These are phyloP conservation scores for Synanthedon andrenaeformis DNA, from an alignment of 2,888 invertebrate genomes.

Conservation along the genomic window DNA sequence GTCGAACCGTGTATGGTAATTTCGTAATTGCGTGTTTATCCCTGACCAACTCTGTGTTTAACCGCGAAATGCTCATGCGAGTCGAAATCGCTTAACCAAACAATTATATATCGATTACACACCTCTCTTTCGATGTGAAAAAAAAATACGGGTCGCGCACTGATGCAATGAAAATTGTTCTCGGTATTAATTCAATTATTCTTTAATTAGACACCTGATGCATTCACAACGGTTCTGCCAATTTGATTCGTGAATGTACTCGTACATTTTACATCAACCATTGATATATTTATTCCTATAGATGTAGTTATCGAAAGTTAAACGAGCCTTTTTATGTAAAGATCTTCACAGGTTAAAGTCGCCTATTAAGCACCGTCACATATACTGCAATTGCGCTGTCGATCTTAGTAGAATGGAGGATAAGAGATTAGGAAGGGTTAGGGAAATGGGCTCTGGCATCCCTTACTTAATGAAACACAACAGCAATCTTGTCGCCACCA, in stretches of 20 bases:
- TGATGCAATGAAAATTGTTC: constrained; percentile 10
- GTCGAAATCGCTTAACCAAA: constrained; percentile 27
- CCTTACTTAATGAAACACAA: no score
- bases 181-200: constrained; percentile 16
- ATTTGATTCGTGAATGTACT: constrained; percentile 9
- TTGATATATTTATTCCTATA: constrained; percentile 1
- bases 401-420: no score
- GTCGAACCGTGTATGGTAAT: constrained; percentile 44
- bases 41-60: constrained; percentile 31
- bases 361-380: no score
- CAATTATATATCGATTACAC: constrained; percentile 20
- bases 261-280: constrained; percentile 4
- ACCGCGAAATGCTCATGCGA: constrained; percentile 21
- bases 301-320: no score
- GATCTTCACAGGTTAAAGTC: no score
- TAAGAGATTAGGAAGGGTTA: no score
- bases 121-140: background rate
- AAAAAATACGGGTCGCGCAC: constrained; percentile 6
- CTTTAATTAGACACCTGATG: constrained; percentile 17
- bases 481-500: no score
- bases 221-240: constrained; percentile 7
- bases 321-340: no score
- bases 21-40: constrained; percentile 50
- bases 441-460: no score
- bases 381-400: no score